A percentile compares a stretch with the other conserved stretches of the same genome.
phyloP scores from a whole-genome alignment of 2,888 invertebrate genomes.

The Drosophila paranaensis region DNA sequence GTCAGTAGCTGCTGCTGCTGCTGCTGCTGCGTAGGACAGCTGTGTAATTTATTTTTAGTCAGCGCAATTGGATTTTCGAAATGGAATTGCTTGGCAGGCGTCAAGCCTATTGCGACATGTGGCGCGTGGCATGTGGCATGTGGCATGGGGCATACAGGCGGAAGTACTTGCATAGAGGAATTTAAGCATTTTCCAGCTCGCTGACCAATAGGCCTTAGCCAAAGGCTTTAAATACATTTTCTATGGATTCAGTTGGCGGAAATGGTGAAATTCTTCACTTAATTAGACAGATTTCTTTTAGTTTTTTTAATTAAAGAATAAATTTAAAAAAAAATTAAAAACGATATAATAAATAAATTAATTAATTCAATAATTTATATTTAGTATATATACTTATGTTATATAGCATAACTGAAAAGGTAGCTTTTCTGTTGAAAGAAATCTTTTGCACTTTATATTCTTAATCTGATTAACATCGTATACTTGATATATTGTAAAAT shows the following conservation, averaged over 20 bases:
- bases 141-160: constrained; percentile 5
- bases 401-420: no score
- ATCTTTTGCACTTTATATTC: no score
- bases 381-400: no score
- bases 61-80: constrained; percentile 60
- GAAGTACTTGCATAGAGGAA: constrained; percentile 14
- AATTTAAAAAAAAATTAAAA: no score
- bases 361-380: no score
- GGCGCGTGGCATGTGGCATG: constrained; percentile 16
- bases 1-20: constrained; percentile 54
- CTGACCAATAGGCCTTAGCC: constrained; percentile 12
- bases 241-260: background rate
- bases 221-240: background rate
- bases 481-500: no score
- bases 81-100: constrained; percentile 41
- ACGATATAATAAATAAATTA: no score
- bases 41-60: constrained; percentile 65
- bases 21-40: constrained; percentile 43
- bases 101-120: constrained; percentile 30
- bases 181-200: constrained; percentile 13
- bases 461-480: no score
- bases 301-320: no score
- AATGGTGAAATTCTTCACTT: background rate
- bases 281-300: background rate
- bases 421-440: no score